A percentile compares a stretch with the other conserved stretches of the same genome.
These are phyloP conservation scores for Calosoma granatense DNA, from an alignment of 1,140 invertebrate genomes.

Conservation along the genomic window DNA sequence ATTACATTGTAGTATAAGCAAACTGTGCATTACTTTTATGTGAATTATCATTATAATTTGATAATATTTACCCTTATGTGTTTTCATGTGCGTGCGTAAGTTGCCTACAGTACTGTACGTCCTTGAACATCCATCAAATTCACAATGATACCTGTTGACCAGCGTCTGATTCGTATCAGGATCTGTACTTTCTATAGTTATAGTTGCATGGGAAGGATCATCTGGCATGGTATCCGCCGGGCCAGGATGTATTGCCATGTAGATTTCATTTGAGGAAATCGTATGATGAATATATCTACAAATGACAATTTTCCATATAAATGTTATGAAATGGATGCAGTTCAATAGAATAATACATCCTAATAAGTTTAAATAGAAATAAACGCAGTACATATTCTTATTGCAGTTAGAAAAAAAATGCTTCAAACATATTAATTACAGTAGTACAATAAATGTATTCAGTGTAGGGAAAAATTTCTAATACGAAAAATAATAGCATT, in stretches of 20 bases:
- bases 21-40: too few species aligned
- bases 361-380: too few species aligned
- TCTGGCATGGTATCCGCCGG: slow-evolving; percentile 47
- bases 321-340: too few species aligned
- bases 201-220: slow-evolving; percentile 54
- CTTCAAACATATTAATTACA: too few species aligned
- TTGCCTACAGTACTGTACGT: slow-evolving; percentile 93
- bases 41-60: background rate
- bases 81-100: slow-evolving; percentile 90
- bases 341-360: too few species aligned
- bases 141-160: slow-evolving; percentile 69
- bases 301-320: slow-evolving; percentile 12
- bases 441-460: too few species aligned
- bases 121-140: slow-evolving; percentile 78
- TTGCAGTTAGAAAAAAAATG: too few species aligned
- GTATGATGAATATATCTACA: slow-evolving; percentile 56
- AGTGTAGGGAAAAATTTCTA: too few species aligned
- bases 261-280: slow-evolving; percentile 56
- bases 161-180: slow-evolving; percentile 52
- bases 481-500: too few species aligned
- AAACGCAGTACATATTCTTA: too few species aligned
- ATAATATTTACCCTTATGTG: slow-evolving; percentile 71
- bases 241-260: slow-evolving; percentile 55
- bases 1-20: too few species aligned
- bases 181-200: slow-evolving; percentile 55